Conservation (phyloP, 2,888 invertebrate genomes). For the Drosophila atripex region DNA sequence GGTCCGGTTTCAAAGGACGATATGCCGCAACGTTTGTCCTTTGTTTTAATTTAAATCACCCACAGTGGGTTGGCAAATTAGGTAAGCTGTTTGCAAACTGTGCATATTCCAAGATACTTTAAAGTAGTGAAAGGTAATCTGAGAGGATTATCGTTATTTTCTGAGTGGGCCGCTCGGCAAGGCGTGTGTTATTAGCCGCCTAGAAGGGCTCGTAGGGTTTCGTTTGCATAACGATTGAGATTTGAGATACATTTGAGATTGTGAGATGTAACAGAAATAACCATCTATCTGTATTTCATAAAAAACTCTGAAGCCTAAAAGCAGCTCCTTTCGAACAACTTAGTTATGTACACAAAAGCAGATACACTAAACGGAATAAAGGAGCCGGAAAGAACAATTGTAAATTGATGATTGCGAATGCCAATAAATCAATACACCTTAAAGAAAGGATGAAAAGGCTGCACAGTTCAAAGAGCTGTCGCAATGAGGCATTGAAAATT, state of each 20-base stretch:
- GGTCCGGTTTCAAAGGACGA: slow-evolving; percentile 34
- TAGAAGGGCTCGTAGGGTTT: slow-evolving; percentile 50
- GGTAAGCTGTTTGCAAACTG: slow-evolving; percentile 71
- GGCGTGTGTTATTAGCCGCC: slow-evolving; percentile 59
- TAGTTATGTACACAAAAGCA: neutral
- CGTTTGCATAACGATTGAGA: slow-evolving; percentile 53
- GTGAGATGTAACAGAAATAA: neutral
- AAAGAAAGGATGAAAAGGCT: slow-evolving; percentile 62
- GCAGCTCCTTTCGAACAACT: neutral
- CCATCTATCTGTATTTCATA: no score
- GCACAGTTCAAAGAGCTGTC: slow-evolving; percentile 43
- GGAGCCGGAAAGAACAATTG: neutral
- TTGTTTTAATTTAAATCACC: slow-evolving; percentile 1
- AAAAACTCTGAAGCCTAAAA: neutral
- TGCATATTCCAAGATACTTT: slow-evolving; percentile 23
- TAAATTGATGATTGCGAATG: slow-evolving; percentile 55
- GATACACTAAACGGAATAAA: neutral
- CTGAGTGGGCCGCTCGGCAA: slow-evolving; percentile 1
- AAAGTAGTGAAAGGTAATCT: slow-evolving; percentile 12
- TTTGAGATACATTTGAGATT: neutral
- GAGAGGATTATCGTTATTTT: slow-evolving; percentile 18
- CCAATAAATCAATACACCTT: slow-evolving; percentile 74
- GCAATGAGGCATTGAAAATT: slow-evolving; percentile 65
- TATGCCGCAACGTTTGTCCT: slow-evolving; percentile 30
- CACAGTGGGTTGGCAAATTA: slow-evolving; percentile 58